These are phyloP conservation scores for Aphidius ervi DNA, from an alignment of 1,140 invertebrate species.

Conservation along the genomic window DNA sequence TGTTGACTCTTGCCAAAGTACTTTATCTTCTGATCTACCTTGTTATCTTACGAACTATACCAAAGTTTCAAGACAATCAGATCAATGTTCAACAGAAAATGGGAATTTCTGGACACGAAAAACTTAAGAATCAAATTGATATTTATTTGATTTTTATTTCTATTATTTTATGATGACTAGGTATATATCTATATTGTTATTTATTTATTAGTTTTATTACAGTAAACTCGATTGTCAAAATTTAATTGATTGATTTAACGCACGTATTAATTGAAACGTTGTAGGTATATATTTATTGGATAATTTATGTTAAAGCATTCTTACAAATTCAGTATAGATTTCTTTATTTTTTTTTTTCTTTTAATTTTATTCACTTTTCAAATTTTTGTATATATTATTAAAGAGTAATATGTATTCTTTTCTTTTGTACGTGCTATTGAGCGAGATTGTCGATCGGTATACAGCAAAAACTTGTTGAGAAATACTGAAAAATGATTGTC, in stretches of 20 bases:
- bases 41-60: neutral
- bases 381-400: conserved; percentile 15
- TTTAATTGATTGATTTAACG: conserved; percentile 20
- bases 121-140: neutral
- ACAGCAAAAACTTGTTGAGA: conserved; percentile 17
- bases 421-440: conserved; percentile 23
- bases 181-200: neutral
- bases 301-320: too few species aligned
- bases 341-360: neutral
- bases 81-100: neutral
- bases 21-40: conserved; percentile 2
- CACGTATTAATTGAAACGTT: conserved; percentile 40
- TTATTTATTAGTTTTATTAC: too few species aligned
- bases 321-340: conserved; percentile 11
- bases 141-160: neutral
- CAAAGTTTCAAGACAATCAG: neutral
- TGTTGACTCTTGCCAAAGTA: neutral
- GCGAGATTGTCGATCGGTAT: conserved; percentile 23
- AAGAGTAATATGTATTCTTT: conserved; percentile 9
- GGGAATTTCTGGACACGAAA: neutral
- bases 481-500: conserved; percentile 44
- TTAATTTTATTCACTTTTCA: conserved; percentile 14
- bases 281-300: conserved; percentile 30
- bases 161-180: conserved; percentile 5
- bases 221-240: conserved; percentile 1